Evolutionary conservation across 2,113 vertebrate genomes (phyloP), one percentile per base, ranked within the genome.

Genomic region (Aspiorhynchus laticeps): DNA sequence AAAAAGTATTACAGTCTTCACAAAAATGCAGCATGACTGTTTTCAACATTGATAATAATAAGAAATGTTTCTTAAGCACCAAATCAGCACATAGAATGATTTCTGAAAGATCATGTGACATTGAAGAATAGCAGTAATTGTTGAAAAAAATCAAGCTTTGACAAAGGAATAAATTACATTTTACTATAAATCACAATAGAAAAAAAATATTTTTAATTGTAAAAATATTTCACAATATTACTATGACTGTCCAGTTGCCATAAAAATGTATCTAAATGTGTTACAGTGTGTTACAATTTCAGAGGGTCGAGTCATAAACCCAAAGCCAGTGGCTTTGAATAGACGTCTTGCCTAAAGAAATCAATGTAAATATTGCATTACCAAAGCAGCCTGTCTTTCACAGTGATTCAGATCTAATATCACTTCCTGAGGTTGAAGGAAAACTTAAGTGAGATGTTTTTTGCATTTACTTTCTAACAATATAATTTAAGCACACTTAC

Each of bases 341-440:
- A 59, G 38, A 71, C 48, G 7, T 53, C 26, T 24, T 9, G 33
- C 67, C 69, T 38, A 48, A 48, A 65, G 53, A 76, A 87, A 87
- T 87, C 85, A 71, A 86, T 74, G 67, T 9, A 61, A 61, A 71
- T 48, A 43, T 73, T 87, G 31, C 69, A 87, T 87, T 87, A 83
- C 61, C 6, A 65, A 48, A 51, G 56, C 38, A n/a, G 11, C 3
- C 79, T 48, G 28, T 87, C 69, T 65, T 87, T 61, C 46, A 41
- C 56, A 82, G 79, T 65, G 7, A 65, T 83, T 76, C 38, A 61
- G 59, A 73, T 86, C 63, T n/a, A 86, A 61, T 63, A 63, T 69
- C 51, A 67, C 5, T 76, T 82, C 86, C 69, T 21, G 79, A 33
- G 24, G 79, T 61, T 33, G 21, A 51, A 33, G 7, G 19, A 51